These are phyloP conservation scores for Dromaius novaehollandiae DNA, from an alignment of 2,113 vertebrate species.

Conservation along the genomic window DNA sequence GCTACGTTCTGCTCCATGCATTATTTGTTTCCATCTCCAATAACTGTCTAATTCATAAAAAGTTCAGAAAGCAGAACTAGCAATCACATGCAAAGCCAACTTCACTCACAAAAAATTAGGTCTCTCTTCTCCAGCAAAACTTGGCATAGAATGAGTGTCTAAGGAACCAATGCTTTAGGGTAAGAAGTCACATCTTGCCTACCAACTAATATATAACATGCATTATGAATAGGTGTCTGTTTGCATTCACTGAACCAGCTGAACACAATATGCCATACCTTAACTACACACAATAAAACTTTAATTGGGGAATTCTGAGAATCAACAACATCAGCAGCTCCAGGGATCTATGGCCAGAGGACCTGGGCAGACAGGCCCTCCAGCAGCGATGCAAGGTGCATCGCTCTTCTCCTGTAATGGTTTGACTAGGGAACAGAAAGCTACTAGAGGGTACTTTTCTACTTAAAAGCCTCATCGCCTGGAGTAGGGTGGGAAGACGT, in stretches of 20 bases:
- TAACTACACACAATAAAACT: neutral
- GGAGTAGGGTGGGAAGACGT: neutral
- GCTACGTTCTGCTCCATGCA: neutral
- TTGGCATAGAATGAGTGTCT: neutral
- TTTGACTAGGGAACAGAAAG: neutral
- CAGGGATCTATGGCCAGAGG: neutral
- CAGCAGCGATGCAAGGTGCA: neutral
- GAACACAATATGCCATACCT: neutral
- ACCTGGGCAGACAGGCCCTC: neutral
- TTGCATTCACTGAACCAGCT: neutral
- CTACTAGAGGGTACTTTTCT: neutral
- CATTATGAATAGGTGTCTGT: neutral
- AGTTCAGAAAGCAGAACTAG: neutral
- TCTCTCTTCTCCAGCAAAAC: neutral
- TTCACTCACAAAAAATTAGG: neutral
- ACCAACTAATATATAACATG: neutral
- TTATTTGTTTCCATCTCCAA: neutral
- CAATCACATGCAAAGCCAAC: neutral
- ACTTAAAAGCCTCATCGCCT: neutral
- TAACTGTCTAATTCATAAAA: neutral
- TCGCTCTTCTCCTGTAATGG: neutral
- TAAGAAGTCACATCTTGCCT: neutral
- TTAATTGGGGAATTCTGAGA: neutral
- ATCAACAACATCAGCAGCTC: neutral
- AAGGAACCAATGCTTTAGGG: neutral